A percentile compares a stretch with the other conserved stretches of the same genome.
These are phyloP conservation scores for Gouania willdenowi DNA, from an alignment of 2,797 vertebrate species.

Conservation along the genomic window DNA sequence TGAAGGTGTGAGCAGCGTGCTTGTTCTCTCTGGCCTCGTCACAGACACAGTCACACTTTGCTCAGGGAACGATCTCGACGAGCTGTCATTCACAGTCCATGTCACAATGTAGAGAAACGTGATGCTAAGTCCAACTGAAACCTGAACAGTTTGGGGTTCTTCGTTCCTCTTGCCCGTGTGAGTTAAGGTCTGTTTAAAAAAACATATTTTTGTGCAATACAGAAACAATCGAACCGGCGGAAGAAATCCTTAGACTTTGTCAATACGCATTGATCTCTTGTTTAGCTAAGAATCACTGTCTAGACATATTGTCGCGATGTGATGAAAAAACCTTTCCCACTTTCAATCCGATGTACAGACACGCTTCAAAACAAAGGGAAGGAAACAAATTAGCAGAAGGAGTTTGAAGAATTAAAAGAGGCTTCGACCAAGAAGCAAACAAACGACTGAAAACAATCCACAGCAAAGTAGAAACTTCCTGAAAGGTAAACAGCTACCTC, in stretches of 20 bases:
- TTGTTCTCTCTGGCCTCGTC: slow-evolving; percentile 22
- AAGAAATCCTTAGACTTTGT: slow-evolving; percentile 23
- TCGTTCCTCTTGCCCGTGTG: slow-evolving; percentile 52
- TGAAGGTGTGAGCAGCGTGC: slow-evolving; percentile 50
- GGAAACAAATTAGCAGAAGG: too few relatives aligned
- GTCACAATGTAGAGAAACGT: slow-evolving; percentile 13
- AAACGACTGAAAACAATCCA: too few relatives aligned
- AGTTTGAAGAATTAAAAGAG: too few relatives aligned
- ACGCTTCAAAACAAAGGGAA: slow-evolving; percentile 27
- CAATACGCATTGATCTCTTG: slow-evolving; percentile 60
- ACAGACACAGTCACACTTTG: slow-evolving; percentile 19
- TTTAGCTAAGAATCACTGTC: slow-evolving; percentile 45
- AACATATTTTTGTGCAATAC: neutral
- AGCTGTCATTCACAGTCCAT: slow-evolving; percentile 19
- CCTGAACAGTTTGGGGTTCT: slow-evolving; percentile 33
- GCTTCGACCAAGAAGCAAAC: too few relatives aligned
- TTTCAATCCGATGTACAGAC: slow-evolving; percentile 8
- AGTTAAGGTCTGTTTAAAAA: slow-evolving; percentile 58
- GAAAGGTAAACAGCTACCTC: too few relatives aligned
- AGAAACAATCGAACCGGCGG: slow-evolving; percentile 6
- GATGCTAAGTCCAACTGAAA: slow-evolving; percentile 20
- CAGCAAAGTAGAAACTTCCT: too few relatives aligned
- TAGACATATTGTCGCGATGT: slow-evolving; percentile 44
- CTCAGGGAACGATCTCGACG: slow-evolving; percentile 11
- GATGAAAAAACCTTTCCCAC: slow-evolving; percentile 33